Conservation (phyloP, 2,888 invertebrate species). For the Chrysolina americana region DNA sequence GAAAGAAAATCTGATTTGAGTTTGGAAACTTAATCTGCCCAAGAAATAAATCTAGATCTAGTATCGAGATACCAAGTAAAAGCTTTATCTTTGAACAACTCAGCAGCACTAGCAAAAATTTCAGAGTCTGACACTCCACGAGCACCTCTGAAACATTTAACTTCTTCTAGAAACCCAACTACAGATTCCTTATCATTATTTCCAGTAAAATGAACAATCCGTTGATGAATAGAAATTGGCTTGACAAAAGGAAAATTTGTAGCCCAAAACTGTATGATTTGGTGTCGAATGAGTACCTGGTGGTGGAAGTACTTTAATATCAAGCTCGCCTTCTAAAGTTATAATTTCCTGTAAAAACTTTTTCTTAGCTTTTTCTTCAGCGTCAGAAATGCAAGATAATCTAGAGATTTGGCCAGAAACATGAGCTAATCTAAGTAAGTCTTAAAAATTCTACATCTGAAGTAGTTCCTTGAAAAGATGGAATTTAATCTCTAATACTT, state of each 20-base stretch:
- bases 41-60: slow-evolving; percentile 8
- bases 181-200: background rate
- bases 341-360: slow-evolving; percentile 3
- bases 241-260: slow-evolving; percentile 18
- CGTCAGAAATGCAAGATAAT: background rate
- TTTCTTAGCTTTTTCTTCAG: background rate
- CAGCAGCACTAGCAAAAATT: slow-evolving; percentile 27
- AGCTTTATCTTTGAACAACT: slow-evolving; percentile 18
- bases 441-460: no score
- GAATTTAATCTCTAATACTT: no score
- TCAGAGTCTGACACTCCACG: slow-evolving; percentile 7
- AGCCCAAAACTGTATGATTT: background rate
- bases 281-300: slow-evolving; percentile 21
- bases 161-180: slow-evolving; percentile 22
- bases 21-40: slow-evolving; percentile 21
- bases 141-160: slow-evolving; percentile 17
- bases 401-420: no score
- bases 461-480: no score
- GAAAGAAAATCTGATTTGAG: slow-evolving; percentile 28
- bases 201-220: slow-evolving; percentile 21
- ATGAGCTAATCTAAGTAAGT: no score
- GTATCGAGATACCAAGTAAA: slow-evolving; percentile 28
- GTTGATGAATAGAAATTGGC: slow-evolving; percentile 21
- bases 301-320: slow-evolving; percentile 6
- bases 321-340: slow-evolving; percentile 23